These are phyloP conservation scores for Lasioglossum albipes DNA, from an alignment of 1,140 invertebrate species.

Conservation along the genomic window DNA sequence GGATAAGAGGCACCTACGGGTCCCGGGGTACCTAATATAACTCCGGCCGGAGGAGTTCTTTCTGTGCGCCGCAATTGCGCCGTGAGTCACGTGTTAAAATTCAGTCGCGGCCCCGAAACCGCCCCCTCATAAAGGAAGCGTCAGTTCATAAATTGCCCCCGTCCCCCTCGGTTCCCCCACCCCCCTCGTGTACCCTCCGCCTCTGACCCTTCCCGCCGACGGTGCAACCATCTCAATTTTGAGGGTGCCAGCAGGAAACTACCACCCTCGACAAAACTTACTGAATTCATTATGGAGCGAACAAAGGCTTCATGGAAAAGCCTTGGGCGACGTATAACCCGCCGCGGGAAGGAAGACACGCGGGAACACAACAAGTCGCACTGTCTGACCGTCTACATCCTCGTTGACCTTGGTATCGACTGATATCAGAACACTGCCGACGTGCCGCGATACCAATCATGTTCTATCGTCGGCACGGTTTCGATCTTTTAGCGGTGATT, in stretches of 20 bases:
- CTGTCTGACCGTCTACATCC: not conserved
- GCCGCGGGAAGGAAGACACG: constrained; percentile 39
- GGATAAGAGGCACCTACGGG: constrained; percentile 20
- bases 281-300: constrained; percentile 78
- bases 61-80: constrained; percentile 48
- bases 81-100: constrained; percentile 76
- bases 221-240: constrained; percentile 74
- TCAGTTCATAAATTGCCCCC: constrained; percentile 78
- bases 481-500: no score
- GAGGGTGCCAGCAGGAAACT: constrained; percentile 78
- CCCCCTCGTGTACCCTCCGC: constrained; percentile 8
- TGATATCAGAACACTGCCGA: not conserved
- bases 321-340: constrained; percentile 69
- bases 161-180: constrained; percentile 47
- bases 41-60: constrained; percentile 6
- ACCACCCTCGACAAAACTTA: constrained; percentile 78
- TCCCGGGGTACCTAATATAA: constrained; percentile 21
- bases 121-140: constrained; percentile 77
- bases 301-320: constrained; percentile 73
- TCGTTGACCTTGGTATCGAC: constrained; percentile 1
- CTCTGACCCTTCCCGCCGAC: constrained; percentile 37
- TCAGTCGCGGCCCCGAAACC: constrained; percentile 68
- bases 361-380: constrained; percentile 19
- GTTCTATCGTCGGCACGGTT: no score
- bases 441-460: no score